Base-by-base conservation (phyloP, 1,140 invertebrate genomes). In the Ceratosolen fusciceps region DNA sequence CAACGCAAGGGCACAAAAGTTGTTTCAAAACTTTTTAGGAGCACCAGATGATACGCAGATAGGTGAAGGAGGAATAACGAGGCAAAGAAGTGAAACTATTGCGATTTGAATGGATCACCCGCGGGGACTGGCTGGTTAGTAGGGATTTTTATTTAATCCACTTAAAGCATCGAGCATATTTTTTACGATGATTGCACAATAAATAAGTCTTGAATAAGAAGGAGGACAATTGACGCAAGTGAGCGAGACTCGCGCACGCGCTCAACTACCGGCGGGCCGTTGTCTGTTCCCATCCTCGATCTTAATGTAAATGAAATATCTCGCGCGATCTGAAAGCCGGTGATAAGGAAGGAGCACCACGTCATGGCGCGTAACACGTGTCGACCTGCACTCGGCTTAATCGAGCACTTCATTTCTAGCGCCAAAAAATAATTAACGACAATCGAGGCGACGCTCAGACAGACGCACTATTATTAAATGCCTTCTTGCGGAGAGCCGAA, bases 251-350 rank as follows among this genome's bases (percentile, higher is more conserved):
- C 67, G 67, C 21, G 39, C 21, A 2, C 43, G 26, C 12, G 71
- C 14, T 52, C 4, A 56, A 60, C 8, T 29, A n/a, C n/a, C n/a
- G n/a, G n/a, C n/a, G n/a, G 52, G 37, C 21, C 19, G 31, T 12
- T 12, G 60, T 37, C 16, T 21, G 16, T 16, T 5, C 3, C 73
- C 16, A 37, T 52, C 29, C 31, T 49, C 68, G 68, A 77, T 77
- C 74, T 21, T 37, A 68, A 62, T 77, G 74, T 39, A 77, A 67
- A 77, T 77, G 62, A 24, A 68, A 67, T 37, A 68, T 68, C 74
- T 21, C 31, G 12, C 31, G 12, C 29, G 58, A 75, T 77, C 43
- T 31, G 14, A 24, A 2, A 24, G 31, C 12, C n/a, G 9, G 31
- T 31, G 74, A 68, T 77, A 68, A 77, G 5, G 49, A 39, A 47